Conservation (phyloP, 35 echinoderm and acorn worm genomes). For the Apostichopus californicus region DNA sequence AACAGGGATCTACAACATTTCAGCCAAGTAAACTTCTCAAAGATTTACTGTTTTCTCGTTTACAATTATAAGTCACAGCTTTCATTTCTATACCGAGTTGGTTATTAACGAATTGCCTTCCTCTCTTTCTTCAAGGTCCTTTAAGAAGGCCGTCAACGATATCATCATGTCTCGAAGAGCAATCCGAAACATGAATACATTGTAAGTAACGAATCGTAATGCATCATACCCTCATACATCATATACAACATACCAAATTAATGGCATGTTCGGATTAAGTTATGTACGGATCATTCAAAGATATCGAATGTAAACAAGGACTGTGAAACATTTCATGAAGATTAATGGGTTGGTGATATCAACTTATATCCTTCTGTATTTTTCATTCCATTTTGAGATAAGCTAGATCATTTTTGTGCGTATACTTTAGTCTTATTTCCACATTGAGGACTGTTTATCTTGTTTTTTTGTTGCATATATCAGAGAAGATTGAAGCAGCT, state of each 20-base stretch:
- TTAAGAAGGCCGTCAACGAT: conserved; percentile 99
- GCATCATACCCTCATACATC: neutral
- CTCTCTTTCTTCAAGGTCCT: conserved; percentile 65
- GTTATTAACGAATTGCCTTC: neutral
- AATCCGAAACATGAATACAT: conserved; percentile 97
- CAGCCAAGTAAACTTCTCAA: too few species aligned
- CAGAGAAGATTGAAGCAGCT: too few species aligned
- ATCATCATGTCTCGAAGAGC: conserved; percentile 99
- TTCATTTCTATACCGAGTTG: too few species aligned
- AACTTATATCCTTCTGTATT: neutral
- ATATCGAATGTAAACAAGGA: neutral
- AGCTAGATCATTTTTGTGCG: too few species aligned
- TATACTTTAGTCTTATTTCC: too few species aligned
- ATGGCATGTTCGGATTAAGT: neutral
- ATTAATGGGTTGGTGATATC: neutral
- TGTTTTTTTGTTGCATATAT: too few species aligned
- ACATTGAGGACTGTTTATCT: too few species aligned
- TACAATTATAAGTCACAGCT: too few species aligned
- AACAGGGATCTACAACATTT: too few species aligned
- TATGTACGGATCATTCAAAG: neutral
- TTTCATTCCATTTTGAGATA: too few species aligned
- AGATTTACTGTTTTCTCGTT: too few species aligned
- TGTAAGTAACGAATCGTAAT: conserved; percentile 70
- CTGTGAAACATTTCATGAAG: neutral
- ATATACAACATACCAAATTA: neutral